A percentile compares a stretch with the other conserved stretches of the same genome.
Evolutionary conservation across 2,888 invertebrate genomes (phyloP).

Genomic region (Myopa tessellatipennis): DNA sequence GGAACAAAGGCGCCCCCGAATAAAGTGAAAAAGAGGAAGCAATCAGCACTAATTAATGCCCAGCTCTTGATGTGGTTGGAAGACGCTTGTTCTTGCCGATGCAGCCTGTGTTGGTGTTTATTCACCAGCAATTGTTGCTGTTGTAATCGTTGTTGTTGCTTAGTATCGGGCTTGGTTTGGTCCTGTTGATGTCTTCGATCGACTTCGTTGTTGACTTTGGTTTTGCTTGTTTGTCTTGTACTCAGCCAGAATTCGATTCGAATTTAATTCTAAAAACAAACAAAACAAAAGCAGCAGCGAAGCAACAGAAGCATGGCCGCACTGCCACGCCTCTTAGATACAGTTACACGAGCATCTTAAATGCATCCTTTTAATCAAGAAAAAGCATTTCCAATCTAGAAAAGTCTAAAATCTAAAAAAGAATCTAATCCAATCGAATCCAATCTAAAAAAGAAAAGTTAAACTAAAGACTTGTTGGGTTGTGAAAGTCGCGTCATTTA

Average conservation of each 20-base stretch:
- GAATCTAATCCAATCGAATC: too few relatives aligned
- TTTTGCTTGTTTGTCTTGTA: conserved; percentile 22
- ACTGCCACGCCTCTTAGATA: background rate
- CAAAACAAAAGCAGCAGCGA: background rate
- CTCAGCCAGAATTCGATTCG: conserved; percentile 16
- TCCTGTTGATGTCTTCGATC: conserved; percentile 3
- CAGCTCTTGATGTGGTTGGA: background rate
- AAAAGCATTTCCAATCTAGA: conserved; percentile 3
- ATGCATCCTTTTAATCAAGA: conserved; percentile 1
- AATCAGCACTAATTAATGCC: conserved; percentile 25
- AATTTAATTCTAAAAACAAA: conserved; percentile 29
- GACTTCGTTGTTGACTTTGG: conserved; percentile 21
- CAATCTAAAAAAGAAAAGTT: background rate
- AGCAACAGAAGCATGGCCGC: background rate
- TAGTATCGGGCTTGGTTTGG: background rate
- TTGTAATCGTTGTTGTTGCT: background rate
- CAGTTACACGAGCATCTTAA: background rate
- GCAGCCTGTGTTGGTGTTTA: conserved; percentile 16
- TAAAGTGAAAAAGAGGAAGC: conserved; percentile 15
- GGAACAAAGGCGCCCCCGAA: background rate
- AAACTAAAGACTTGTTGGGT: background rate
- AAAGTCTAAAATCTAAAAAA: too few relatives aligned
- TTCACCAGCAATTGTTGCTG: background rate
- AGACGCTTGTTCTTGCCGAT: background rate
- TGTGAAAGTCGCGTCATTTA: background rate